Base-by-base conservation (phyloP, 30 jellyfish, hydroid and myxozoan species). In the Aurelia aurita region DNA sequence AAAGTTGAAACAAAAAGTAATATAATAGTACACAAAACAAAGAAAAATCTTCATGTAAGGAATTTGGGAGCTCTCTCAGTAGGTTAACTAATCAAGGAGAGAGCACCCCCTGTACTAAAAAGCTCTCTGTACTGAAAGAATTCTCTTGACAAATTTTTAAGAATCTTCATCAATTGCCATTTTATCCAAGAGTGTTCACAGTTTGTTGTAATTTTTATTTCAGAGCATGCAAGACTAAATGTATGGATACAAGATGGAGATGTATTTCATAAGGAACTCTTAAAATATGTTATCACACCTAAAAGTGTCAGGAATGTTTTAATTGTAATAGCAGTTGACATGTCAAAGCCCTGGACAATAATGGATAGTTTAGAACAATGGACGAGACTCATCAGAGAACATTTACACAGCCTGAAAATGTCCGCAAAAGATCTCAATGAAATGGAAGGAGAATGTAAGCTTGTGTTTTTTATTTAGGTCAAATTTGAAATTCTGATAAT, bases 211-310 rank as follows among this genome's bases (percentile, higher is more conserved):
- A 39, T 39, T 63, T 27, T 44, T 34, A 15, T 82, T 84, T 16
- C 43, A 93, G 98, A 93, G 51, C 95, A 93, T 93, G 87, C 98
- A 26, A 66, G 98, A 54, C 85, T 93, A 19, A 88, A 93, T 39
- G 97, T 84, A 58, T 93, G 98, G 98, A 87, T 93, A 23, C 89
- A 80, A 78, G 97, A 88, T 82, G 98, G 98, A 8, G 96, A 88
- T 63, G 64, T 73, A 10, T 93, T 87, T 62, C 93, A 80, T 76
- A 87, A 83, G 51, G 96, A 71, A 46, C 88, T 93, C 25, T 63
- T 93, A 71, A 93, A 93, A 32, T 93, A 87, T 76, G 96, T 84
- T 13, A 45, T 93, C 54, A 88, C 96, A 9, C 85, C 90, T 69
- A 96, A 93, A 44, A 66, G 90, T 35, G 84, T 80, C 32, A 75